These are phyloP conservation scores for Sciurus carolinensis DNA, from an alignment of 2,797 vertebrate genomes.

Conservation along the genomic window DNA sequence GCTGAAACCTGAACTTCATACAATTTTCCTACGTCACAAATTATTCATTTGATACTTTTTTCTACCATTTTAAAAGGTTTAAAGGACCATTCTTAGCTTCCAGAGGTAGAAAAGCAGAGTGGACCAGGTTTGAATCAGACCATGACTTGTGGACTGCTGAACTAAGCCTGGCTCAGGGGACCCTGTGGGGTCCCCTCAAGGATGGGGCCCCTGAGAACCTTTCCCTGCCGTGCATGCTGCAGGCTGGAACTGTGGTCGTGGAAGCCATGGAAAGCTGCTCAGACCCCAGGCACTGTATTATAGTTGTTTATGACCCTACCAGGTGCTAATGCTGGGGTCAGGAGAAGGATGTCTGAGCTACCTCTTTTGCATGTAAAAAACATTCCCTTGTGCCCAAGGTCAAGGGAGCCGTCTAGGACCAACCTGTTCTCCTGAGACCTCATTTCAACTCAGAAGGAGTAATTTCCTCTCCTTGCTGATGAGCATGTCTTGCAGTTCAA, in stretches of 20 bases:
- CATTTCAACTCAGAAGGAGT: not conserved
- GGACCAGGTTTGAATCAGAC: rapidly evolving
- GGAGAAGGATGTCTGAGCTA: not conserved
- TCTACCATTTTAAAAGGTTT: not conserved
- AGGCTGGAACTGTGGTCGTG: not conserved
- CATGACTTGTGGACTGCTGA: too few relatives aligned
- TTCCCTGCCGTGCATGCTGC: not conserved
- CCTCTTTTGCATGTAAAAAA: conserved; percentile 41
- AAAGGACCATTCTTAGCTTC: not conserved
- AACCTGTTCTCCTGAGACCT: not conserved
- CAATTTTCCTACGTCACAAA: not conserved
- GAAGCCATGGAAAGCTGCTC: not conserved
- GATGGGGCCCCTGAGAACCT: rapidly evolving
- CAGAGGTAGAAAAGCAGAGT: not conserved
- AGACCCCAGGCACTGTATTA: not conserved
- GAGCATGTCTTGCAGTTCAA: not conserved
- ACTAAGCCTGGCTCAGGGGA: not conserved
- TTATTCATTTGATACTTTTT: not conserved
- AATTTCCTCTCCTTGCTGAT: not conserved
- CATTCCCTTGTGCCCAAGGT: conserved; percentile 16
- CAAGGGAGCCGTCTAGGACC: not conserved
- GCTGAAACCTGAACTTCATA: not conserved
- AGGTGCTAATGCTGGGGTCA: not conserved
- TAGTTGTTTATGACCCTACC: not conserved
- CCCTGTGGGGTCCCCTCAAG: rapidly evolving